Conservation (phyloP, 2,888 invertebrate species). For the Ceraclea dissimilis region DNA sequence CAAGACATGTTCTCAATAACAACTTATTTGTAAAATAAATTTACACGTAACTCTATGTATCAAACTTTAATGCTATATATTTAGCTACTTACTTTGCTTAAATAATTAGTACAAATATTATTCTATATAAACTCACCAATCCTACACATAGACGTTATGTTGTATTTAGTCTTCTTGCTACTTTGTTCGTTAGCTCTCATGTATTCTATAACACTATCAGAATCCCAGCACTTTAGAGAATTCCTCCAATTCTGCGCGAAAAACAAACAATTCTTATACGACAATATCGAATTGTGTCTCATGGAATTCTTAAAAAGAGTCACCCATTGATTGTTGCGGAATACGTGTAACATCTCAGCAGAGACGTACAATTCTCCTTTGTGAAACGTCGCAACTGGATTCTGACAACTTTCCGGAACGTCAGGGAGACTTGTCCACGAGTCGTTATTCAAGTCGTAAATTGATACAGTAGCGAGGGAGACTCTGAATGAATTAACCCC, state of each 20-base stretch:
- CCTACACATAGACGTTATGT: constrained; percentile 15
- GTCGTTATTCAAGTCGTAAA: constrained; percentile 15
- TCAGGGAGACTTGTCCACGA: constrained; percentile 22
- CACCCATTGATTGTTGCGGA: constrained; percentile 16
- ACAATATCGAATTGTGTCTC: constrained; percentile 17
- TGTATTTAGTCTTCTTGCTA: constrained; percentile 10
- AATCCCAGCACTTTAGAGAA: constrained; percentile 12
- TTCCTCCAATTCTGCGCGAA: constrained; percentile 19
- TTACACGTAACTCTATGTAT: no score
- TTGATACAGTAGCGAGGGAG: constrained; percentile 11
- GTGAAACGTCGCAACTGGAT: constrained; percentile 21
- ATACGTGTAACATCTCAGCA: constrained; percentile 20
- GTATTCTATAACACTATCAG: constrained; percentile 9
- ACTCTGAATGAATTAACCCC: constrained; percentile 21
- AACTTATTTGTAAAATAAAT: no score
- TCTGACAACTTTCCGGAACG: constrained; percentile 17
- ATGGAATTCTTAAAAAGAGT: constrained; percentile 8
- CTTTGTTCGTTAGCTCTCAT: constrained; percentile 7
- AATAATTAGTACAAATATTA: no score
- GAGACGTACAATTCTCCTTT: constrained; percentile 21
- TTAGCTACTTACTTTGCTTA: no score
- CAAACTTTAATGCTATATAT: no score
- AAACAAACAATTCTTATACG: constrained; percentile 14
- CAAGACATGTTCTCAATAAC: no score
- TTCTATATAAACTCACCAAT: constrained; percentile 20